phyloP scores from a whole-genome alignment of 2,113 vertebrate genomes.

The Microtus ochrogaster region DNA sequence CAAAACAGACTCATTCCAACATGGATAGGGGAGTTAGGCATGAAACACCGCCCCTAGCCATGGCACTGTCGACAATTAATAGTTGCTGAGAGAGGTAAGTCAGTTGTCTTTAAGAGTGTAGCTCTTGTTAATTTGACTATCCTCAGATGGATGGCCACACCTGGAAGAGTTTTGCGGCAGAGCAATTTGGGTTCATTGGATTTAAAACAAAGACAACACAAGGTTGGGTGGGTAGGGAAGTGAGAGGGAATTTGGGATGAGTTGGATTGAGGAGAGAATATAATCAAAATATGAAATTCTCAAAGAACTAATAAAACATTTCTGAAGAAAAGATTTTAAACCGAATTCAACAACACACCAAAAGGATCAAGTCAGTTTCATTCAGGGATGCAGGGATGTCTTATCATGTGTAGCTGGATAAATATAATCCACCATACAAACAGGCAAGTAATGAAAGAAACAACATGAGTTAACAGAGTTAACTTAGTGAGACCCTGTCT shows the following conservation, averaged over 20 bases:
- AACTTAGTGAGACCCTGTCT: no score
- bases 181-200: neutral
- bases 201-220: neutral
- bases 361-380: neutral
- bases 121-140: neutral
- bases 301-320: neutral
- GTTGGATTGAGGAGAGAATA: neutral
- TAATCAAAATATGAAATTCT: neutral
- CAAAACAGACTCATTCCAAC: neutral
- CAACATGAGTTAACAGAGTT: neutral
- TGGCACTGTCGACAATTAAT: neutral
- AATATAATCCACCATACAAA: neutral
- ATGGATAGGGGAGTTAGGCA: neutral
- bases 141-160: neutral
- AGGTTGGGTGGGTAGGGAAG: neutral
- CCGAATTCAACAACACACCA: neutral
- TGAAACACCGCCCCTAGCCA: neutral
- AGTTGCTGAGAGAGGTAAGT: neutral
- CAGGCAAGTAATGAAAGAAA: neutral
- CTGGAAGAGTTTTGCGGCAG: neutral
- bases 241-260: neutral
- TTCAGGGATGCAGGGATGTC: neutral
- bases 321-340: neutral
- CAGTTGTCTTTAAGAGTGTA: neutral
- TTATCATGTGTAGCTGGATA: neutral